These are phyloP conservation scores for Kryphioiulus occultus DNA, from an alignment of 2,888 invertebrate species.

Conservation along the genomic window DNA sequence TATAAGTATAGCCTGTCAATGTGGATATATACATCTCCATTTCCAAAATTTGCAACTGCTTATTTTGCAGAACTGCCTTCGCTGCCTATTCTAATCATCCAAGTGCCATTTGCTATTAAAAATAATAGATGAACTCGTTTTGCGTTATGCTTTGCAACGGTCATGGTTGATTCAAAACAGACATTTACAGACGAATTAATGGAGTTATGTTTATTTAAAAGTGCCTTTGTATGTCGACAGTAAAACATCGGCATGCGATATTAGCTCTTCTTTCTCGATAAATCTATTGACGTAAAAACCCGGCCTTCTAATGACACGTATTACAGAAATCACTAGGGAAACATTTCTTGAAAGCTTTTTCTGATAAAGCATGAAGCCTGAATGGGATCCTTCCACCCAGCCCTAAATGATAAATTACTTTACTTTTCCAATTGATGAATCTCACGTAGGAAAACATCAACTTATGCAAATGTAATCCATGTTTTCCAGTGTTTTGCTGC, in stretches of 20 bases:
- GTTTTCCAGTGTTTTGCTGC: background rate
- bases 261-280: background rate
- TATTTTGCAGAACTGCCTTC: background rate
- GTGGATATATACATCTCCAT: background rate
- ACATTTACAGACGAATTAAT: background rate
- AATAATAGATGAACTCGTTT: background rate
- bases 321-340: slow-evolving; percentile 22
- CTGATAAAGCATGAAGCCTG: background rate
- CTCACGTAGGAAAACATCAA: background rate
- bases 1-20: too few species aligned
- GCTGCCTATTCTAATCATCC: background rate
- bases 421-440: slow-evolving; percentile 36
- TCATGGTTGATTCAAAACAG: background rate
- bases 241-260: background rate
- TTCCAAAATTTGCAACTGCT: background rate
- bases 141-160: background rate
- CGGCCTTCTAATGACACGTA: background rate
- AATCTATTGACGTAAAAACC: background rate
- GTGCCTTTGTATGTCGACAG: background rate
- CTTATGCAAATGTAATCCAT: slow-evolving; percentile 27
- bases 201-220: background rate
- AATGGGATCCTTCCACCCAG: background rate
- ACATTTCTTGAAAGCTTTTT: slow-evolving; percentile 31
- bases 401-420: slow-evolving; percentile 26
- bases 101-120: background rate